Percentiles rank a stretch among this genome's conserved stretches.
phyloP scores from a whole-genome alignment of 1,140 invertebrate species.

The Stegodyphus dumicola region DNA sequence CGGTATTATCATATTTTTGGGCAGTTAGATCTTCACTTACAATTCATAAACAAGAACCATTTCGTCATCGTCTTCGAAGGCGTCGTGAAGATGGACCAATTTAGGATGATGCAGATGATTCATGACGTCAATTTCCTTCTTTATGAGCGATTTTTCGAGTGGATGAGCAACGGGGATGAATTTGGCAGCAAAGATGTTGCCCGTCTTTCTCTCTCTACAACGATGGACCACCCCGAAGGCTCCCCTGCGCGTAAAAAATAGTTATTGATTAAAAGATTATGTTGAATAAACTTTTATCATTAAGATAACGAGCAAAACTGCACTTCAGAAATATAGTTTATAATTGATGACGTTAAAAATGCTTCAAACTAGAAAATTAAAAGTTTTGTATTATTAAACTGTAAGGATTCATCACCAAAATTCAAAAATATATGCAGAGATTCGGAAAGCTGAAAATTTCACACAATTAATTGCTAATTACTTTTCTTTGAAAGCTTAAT shows the following conservation, averaged over 20 bases:
- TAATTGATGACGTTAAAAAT: too few relatives aligned
- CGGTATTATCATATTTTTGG: neutral
- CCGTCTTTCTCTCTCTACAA: constrained; percentile 94
- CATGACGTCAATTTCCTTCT: constrained; percentile 99
- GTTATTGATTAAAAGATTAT: too few relatives aligned
- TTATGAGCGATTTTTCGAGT: constrained; percentile 96
- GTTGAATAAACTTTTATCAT: too few relatives aligned
- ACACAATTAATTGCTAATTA: too few relatives aligned
- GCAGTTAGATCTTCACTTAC: constrained; percentile 26
- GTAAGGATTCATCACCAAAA: too few relatives aligned
- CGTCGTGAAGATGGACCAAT: constrained; percentile 97
- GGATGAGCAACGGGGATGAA: constrained; percentile 96
- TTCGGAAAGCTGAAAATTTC: too few relatives aligned
- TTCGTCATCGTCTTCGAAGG: constrained; percentile 98
- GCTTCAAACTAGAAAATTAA: too few relatives aligned
- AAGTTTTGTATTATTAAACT: too few relatives aligned
- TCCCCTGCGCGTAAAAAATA: constrained; percentile 70
- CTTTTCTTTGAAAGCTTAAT: too few relatives aligned
- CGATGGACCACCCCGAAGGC: constrained; percentile 99
- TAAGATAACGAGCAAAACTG: too few relatives aligned
- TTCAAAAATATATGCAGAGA: too few relatives aligned
- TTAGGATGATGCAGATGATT: constrained; percentile 98
- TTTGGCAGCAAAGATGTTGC: constrained; percentile 99
- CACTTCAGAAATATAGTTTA: too few relatives aligned
- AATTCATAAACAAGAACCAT: constrained; percentile 99